Conservation (phyloP, 2,888 invertebrate genomes). For the Stenoptilia bipunctidactyla region DNA sequence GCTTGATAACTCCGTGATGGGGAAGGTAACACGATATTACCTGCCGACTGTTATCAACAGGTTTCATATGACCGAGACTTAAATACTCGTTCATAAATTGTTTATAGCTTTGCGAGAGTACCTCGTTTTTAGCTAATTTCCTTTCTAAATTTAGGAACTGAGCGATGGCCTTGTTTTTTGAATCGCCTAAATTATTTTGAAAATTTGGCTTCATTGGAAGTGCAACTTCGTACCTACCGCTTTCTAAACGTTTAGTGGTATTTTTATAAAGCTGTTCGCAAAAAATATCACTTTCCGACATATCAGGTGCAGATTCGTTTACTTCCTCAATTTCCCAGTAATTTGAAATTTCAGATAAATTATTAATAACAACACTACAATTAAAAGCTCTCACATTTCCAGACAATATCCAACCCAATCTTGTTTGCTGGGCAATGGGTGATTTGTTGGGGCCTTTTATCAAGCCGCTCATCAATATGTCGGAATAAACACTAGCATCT, state of each 20-base stretch:
- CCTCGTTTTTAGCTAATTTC: constrained; percentile 1
- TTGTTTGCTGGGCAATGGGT: constrained; percentile 12
- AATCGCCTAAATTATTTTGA: neutral
- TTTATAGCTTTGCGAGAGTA: constrained; percentile 1
- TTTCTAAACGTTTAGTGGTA: constrained; percentile 1
- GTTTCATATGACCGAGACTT: constrained; percentile 3
- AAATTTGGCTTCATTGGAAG: constrained; percentile 3
- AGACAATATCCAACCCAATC: constrained; percentile 12
- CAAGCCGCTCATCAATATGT: constrained; percentile 5
- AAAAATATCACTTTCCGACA: neutral
- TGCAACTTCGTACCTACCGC: constrained; percentile 4
- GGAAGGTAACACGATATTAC: constrained; percentile 6
- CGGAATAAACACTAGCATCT: constrained; percentile 5
- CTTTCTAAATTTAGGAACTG: constrained; percentile 5
- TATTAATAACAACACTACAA: constrained; percentile 8
- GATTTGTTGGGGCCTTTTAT: constrained; percentile 8
- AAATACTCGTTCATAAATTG: constrained; percentile 7
- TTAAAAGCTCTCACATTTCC: constrained; percentile 8
- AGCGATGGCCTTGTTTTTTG: constrained; percentile 1
- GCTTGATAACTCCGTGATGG: constrained; percentile 8
- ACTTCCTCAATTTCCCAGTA: constrained; percentile 5
- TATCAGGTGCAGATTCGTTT: neutral
- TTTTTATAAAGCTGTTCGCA: constrained; percentile 3
- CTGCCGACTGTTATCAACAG: neutral
- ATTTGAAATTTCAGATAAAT: constrained; percentile 4